Base-by-base conservation (phyloP, 2,888 invertebrate genomes). In the Calameuta pallipes region DNA sequence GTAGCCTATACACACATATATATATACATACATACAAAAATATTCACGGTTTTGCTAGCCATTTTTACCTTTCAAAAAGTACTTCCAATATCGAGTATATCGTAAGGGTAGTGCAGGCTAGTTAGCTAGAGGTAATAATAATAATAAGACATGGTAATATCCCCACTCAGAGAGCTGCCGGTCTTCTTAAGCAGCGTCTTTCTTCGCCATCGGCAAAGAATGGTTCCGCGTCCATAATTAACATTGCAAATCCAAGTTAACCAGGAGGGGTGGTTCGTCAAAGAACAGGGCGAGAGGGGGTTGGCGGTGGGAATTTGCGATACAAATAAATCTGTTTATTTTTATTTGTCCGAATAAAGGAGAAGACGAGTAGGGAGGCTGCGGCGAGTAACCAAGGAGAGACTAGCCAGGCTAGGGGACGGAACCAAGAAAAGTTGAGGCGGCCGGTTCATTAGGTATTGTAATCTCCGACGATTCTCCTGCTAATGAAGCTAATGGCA, bases 371-470 rank as follows among this genome's bases (percentile, higher is more conserved):
- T 2, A 31, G 71, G 56, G 56, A 56, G 23, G 9, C 56, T 56
- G 56, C 23, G 56, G 23, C 56, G 9, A 9, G 23, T 56, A 23
- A 56, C 56, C 23, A 71, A 34, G 33, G 9, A 33, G 71, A 71
- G 71, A 31, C n/a, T 30, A 34, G 71, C 13, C 33, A 0, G 35
- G 13, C 36, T 36, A 12, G n/a, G 23, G 74, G 34, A 36, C 35
- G 76, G 69, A 69, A 35, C 41, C 69, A 35, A 70, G 75, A 76
- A 79, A 79, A 76, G 73, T 76, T 82, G 80, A 83, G 83, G 87
- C 86, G 88, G 88, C 84, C 85, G 89, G 88, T 91, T 91, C 91
- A 90, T 91, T 91, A 91, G 89, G 85, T 91, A 91, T 91, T 91
- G 90, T 91, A 91, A 91, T 91, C 86, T 89, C 82, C 83, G 85